Percentiles rank a stretch among this genome's conserved stretches.
Conservation (phyloP, 2,888 invertebrate species). For the Calameuta filiformis region DNA sequence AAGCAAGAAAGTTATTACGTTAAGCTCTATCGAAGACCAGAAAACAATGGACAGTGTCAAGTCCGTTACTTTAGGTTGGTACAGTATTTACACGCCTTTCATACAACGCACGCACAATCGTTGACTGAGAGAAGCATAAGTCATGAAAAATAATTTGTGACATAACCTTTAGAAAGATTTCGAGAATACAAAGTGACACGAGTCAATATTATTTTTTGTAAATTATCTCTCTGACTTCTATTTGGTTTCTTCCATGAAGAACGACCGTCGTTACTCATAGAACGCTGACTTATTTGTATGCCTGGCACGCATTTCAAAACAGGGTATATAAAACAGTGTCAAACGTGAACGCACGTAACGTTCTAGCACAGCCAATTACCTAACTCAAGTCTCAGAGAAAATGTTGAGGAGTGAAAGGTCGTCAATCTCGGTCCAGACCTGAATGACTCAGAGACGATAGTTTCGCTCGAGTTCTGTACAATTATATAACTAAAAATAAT, state of each 20-base stretch:
- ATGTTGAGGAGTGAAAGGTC: slow-evolving; percentile 30
- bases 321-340: not conserved
- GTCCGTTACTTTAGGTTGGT: not conserved
- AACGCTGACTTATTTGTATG: not conserved
- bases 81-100: not conserved
- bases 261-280: not conserved
- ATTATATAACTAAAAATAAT: not conserved
- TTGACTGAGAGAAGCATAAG: not conserved
- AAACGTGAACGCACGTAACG: not conserved
- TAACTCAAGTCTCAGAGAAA: slow-evolving; percentile 18
- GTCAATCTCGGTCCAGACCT: slow-evolving; percentile 12
- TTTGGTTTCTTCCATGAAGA: not conserved
- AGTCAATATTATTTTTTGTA: not conserved
- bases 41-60: not conserved
- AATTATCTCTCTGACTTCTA: not conserved
- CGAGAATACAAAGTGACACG: too few relatives aligned
- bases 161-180: not conserved
- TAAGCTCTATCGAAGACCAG: not conserved
- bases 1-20: not conserved
- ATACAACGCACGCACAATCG: not conserved
- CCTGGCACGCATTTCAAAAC: not conserved
- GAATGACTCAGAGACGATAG: not conserved
- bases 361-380: not conserved
- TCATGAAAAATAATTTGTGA: not conserved
- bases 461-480: not conserved